phyloP scores from a whole-genome alignment of 2,113 vertebrate genomes.

The Crotalus horridus region DNA sequence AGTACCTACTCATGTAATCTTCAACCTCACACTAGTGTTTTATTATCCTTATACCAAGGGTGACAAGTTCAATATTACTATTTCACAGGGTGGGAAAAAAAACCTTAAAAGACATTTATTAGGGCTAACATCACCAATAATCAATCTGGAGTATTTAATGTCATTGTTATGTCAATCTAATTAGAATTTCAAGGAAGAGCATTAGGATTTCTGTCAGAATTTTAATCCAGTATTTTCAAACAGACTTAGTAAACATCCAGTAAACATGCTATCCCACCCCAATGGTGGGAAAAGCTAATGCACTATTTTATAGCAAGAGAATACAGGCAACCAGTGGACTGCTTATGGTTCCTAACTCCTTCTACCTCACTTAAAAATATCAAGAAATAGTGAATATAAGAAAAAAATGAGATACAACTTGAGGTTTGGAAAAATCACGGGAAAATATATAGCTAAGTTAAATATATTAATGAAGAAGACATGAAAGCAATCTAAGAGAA shows the following conservation, averaged over 20 bases:
- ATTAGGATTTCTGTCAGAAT: not conserved
- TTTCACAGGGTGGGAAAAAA: not conserved
- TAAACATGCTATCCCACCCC: not conserved
- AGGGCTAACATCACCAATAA: not conserved
- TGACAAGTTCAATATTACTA: not conserved
- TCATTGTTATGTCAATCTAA: not conserved
- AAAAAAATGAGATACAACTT: not conserved
- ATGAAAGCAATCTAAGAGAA: not conserved
- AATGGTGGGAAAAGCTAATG: not conserved
- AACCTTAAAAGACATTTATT: not conserved
- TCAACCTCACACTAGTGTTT: not conserved
- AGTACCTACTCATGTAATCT: not conserved
- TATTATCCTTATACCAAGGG: not conserved
- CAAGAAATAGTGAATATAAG: not conserved
- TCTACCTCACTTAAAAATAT: not conserved
- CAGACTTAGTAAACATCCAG: not conserved
- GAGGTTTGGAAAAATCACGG: not conserved
- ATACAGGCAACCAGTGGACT: not conserved
- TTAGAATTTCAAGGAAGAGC: not conserved
- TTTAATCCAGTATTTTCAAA: not conserved
- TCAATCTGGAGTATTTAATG: not conserved
- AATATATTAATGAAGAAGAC: not conserved
- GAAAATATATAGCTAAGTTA: not conserved
- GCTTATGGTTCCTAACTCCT: not conserved
- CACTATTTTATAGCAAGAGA: not conserved